Base-by-base conservation (phyloP, 2,797 vertebrate genomes). In the Hybognathus amarus region DNA sequence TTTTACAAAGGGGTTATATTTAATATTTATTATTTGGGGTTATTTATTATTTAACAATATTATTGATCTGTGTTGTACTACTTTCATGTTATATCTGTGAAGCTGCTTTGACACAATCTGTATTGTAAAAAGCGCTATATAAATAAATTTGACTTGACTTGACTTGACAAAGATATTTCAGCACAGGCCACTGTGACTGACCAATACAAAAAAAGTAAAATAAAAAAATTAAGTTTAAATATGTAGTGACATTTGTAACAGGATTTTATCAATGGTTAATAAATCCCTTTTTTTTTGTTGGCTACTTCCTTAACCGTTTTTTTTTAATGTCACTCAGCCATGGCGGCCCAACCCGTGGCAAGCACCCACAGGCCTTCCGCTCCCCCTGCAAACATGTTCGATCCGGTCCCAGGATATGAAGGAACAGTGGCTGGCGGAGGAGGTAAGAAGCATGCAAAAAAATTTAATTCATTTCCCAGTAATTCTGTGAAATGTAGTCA, bases 341-440 rank as follows among this genome's bases (percentile, higher is more conserved):
- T 94, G 93, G 89, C 89, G 1, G 89, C 91, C 83, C 87, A 90
- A 71, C 93, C 93, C 52, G 40, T 61, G 0, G 52, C 79, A 6
- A 85, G 42, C 1, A 59, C 36, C 59, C 24, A 36, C 0, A 90
- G 87, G 10, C 91, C 94, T 1, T 93, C 89, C 6, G 94, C 95
- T 80, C 94, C 94, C n/a, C 94, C 95, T 3, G 88, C 89, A 80
- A 79, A 79, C 45, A 92, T 94, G 90, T 96, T 94, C 66, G 94
- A 94, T 87, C 91, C 5, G 17, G 87, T 95, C 83, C 94, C 94
- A 0, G 95, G 95, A 2, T 96, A 96, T 82, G 95, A 96, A 85
- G 94, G 93, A 40, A 95, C 93, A 0, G 0, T 93, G 30, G 86
- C 91, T 0, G 94, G 93, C 38, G 92, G 92, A 85, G 94, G 92